Conservation (phyloP, 2,888 invertebrate genomes). For the Seira musarum region DNA sequence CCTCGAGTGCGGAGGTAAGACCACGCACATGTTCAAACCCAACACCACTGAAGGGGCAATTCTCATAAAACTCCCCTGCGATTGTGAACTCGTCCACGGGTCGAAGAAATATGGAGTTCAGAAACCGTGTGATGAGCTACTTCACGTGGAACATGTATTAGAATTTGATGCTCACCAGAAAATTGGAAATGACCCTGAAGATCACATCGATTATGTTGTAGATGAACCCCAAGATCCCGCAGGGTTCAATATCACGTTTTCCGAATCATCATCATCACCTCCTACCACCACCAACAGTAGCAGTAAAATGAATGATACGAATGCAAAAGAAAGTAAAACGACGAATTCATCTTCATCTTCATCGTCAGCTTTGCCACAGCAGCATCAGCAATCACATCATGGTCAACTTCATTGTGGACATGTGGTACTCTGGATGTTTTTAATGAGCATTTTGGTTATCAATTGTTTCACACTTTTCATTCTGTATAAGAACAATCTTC, state of each 20-base stretch:
- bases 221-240: conserved; percentile 28
- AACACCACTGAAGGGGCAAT: conserved; percentile 49
- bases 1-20: conserved; percentile 32
- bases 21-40: conserved; percentile 28
- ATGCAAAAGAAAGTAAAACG: background rate
- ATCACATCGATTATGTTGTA: conserved; percentile 31
- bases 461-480: conserved; percentile 33
- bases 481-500: conserved; percentile 33
- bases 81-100: conserved; percentile 45
- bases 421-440: conserved; percentile 45
- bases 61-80: conserved; percentile 50
- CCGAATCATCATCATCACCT: background rate
- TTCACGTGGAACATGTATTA: conserved; percentile 42
- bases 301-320: background rate
- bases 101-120: conserved; percentile 21
- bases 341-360: background rate
- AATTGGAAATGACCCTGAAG: background rate
- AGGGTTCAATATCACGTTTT: conserved; percentile 42
- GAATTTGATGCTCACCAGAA: conserved; percentile 25
- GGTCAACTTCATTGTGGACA: conserved; percentile 45
- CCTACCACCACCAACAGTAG: background rate
- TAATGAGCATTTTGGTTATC: conserved; percentile 32
- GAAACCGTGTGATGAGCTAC: conserved; percentile 42
- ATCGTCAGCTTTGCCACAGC: background rate
- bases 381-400: too few relatives aligned